Conservation (phyloP, 2,888 invertebrate species). For the Steromphala cineraria region DNA sequence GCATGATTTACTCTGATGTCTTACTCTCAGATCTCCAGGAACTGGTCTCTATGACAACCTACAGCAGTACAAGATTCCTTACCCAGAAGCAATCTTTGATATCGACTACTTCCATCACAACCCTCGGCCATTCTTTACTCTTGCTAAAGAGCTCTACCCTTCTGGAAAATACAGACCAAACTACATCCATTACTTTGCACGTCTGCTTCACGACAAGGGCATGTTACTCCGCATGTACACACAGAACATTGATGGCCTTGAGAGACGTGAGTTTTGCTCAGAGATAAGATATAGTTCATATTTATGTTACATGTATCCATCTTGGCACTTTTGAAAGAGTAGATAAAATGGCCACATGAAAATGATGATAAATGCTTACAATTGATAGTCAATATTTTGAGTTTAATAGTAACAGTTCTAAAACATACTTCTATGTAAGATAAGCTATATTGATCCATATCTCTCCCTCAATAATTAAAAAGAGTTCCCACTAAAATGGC, state of each 20-base stretch:
- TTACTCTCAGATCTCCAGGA: conserved; percentile 71
- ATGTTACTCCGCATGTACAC: conserved; percentile 75
- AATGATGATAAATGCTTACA: no score
- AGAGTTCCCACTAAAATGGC: no score
- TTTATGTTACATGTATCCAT: no score
- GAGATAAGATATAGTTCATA: no score
- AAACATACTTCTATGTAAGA: no score
- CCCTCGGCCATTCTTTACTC: conserved; percentile 75
- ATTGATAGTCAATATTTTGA: no score
- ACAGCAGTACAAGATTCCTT: conserved; percentile 75
- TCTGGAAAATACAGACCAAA: conserved; percentile 76
- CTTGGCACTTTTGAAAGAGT: no score
- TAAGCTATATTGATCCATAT: no score
- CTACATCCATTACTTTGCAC: conserved; percentile 75
- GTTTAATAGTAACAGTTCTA: no score
- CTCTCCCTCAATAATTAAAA: no score
- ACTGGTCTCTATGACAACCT: conserved; percentile 77
- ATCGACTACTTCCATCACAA: conserved; percentile 74
- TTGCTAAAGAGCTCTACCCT: conserved; percentile 76
- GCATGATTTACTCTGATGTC: background rate
- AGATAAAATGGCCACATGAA: no score
- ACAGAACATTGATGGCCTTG: conserved; percentile 77
- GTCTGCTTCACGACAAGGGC: conserved; percentile 74
- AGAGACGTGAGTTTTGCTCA: conserved; percentile 73
- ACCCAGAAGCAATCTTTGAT: conserved; percentile 77